phyloP scores from a whole-genome alignment of 2,113 vertebrate genomes.

The Prietella phreatophila region DNA sequence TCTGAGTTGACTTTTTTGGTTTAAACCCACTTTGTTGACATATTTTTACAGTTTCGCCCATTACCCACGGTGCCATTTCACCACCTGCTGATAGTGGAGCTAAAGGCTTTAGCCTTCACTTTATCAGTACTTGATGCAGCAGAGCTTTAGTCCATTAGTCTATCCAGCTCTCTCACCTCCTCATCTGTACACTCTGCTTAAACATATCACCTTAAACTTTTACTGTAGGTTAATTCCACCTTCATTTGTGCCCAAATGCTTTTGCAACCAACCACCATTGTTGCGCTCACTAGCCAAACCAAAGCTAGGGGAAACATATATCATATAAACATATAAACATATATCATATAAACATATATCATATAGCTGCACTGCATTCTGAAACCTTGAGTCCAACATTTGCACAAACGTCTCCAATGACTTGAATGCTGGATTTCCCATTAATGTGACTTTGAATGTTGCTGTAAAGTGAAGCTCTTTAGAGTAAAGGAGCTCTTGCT shows the following conservation, averaged over 20 bases:
- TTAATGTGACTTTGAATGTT: not conserved
- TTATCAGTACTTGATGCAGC: not conserved
- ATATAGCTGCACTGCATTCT: not conserved
- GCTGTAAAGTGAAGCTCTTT: not conserved
- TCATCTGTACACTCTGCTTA: not conserved
- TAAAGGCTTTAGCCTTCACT: not conserved
- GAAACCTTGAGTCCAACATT: not conserved
- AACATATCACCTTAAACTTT: not conserved
- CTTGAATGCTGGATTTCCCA: not conserved
- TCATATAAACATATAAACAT: too few relatives aligned
- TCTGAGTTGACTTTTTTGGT: not conserved
- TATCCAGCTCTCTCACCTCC: not conserved
- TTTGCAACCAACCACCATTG: not conserved
- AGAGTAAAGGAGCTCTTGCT: not conserved
- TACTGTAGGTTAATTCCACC: too few relatives aligned
- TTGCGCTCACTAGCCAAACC: not conserved
- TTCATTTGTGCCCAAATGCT: too few relatives aligned
- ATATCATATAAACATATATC: too few relatives aligned
- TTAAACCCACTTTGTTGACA: not conserved
- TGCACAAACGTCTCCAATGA: not conserved
- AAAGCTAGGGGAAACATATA: not conserved
- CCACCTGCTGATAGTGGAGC: not conserved
- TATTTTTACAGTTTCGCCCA: not conserved
- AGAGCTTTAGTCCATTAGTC: not conserved
- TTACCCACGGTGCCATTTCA: not conserved